These are phyloP conservation scores for Drosophila sulfurigaster DNA, from an alignment of 1,140 invertebrate genomes.

Conservation along the genomic window DNA sequence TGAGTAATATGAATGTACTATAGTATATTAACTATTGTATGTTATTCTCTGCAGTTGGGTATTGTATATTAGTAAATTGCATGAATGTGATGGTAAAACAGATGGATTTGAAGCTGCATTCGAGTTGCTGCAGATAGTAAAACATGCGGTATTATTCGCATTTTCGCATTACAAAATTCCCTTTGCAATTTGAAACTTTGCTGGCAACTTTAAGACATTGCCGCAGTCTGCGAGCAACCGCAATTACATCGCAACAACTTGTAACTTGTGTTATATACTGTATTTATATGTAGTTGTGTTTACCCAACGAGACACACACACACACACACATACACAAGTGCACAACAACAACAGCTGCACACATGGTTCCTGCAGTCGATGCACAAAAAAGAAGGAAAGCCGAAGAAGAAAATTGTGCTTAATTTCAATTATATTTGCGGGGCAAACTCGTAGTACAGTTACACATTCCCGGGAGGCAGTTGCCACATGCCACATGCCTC, in stretches of 20 bases:
- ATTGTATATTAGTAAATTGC: no score
- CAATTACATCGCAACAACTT: conserved; percentile 4
- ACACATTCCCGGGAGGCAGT: conserved; percentile 9
- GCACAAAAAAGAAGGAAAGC: not conserved
- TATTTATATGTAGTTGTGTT: no score
- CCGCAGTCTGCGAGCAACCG: not conserved
- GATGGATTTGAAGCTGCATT: no score
- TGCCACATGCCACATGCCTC: conserved; percentile 5
- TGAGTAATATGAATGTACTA: no score
- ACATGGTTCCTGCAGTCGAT: not conserved
- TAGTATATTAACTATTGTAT: no score
- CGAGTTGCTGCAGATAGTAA: no score
- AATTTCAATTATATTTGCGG: conserved; percentile 27
- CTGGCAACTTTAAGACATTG: conserved; percentile 2
- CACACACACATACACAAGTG: conserved; percentile 2
- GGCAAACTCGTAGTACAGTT: not conserved
- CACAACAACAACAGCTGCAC: not conserved
- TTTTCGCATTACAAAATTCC: conserved; percentile 1
- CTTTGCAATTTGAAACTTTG: not conserved
- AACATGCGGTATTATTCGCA: not conserved
- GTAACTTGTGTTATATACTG: not conserved
- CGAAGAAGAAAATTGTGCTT: conserved; percentile 1
- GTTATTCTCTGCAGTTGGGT: no score
- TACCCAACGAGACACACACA: not conserved
- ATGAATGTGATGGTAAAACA: no score